Evolutionary conservation across 2,888 invertebrate genomes (phyloP).

Genomic region (Tachina fera): DNA sequence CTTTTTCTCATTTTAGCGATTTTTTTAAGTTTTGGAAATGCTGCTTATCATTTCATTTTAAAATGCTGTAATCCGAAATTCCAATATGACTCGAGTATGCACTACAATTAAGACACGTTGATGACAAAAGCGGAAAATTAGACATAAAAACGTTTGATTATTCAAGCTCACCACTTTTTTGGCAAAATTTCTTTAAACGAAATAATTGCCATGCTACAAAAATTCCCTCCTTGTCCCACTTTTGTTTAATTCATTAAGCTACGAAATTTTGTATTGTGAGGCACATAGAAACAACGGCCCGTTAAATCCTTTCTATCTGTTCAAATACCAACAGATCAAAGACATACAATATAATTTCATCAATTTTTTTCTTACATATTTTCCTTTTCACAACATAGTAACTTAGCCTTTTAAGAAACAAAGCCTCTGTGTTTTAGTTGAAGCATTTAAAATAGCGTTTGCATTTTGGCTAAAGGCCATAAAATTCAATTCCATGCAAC

Average conservation of each 20-base stretch:
- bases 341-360: slow-evolving; percentile 22
- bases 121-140: no score
- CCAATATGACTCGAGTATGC: no score
- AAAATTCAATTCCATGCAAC: slow-evolving; percentile 51
- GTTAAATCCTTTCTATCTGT: neutral
- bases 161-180: no score
- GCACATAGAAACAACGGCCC: neutral
- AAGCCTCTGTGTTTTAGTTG: slow-evolving; percentile 30
- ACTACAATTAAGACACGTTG: no score
- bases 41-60: no score
- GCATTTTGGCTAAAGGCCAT: slow-evolving; percentile 55
- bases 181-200: no score
- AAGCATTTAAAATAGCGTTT: slow-evolving; percentile 28
- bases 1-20: no score
- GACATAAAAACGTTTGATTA: no score
- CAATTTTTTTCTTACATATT: neutral
- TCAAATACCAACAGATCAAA: slow-evolving; percentile 29
- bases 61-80: no score
- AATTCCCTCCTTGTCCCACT: no score
- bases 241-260: neutral
- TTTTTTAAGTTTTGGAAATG: no score
- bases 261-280: neutral
- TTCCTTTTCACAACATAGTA: slow-evolving; percentile 10
- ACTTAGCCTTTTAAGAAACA: slow-evolving; percentile 42
- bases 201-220: no score